A percentile compares a stretch with the other conserved stretches of the same genome.
Evolutionary conservation across 2,113 vertebrate species (phyloP).

Genomic region (Callipepla californica): DNA sequence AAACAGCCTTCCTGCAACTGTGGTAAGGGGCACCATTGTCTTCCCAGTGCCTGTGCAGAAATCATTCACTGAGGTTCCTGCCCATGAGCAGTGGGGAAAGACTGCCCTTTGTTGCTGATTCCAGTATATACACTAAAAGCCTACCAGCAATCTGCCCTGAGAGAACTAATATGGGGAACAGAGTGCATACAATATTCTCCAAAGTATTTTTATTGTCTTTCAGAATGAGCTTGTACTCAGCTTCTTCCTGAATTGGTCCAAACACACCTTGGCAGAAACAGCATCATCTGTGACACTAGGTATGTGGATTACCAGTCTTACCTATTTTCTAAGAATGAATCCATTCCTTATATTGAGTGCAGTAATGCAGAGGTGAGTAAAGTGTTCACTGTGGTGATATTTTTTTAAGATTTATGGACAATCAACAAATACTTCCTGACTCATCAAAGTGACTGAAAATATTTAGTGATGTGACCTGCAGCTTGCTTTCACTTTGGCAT

Average conservation of each 20-base stretch:
- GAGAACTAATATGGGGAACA: neutral
- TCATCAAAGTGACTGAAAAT: neutral
- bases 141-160: neutral
- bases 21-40: neutral
- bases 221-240: conserved; percentile 87
- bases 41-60: neutral
- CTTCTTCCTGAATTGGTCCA: conserved; percentile 86
- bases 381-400: neutral
- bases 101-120: neutral
- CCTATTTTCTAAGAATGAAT: neutral
- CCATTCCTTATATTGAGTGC: neutral
- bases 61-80: neutral
- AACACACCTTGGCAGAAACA: conserved; percentile 7
- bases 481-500: neutral
- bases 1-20: neutral
- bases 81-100: neutral
- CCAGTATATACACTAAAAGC: neutral
- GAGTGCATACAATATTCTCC: neutral
- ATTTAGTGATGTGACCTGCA: neutral
- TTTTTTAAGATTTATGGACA: neutral
- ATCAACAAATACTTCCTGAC: neutral
- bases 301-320: conserved; percentile 40
- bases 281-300: conserved; percentile 18
- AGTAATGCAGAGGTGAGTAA: neutral
- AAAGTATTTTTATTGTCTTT: conserved; percentile 17